Evolutionary conservation across 2,113 vertebrate species (phyloP), one percentile per base, ranked within the genome.

Genomic region (Meleagris gallopavo): DNA sequence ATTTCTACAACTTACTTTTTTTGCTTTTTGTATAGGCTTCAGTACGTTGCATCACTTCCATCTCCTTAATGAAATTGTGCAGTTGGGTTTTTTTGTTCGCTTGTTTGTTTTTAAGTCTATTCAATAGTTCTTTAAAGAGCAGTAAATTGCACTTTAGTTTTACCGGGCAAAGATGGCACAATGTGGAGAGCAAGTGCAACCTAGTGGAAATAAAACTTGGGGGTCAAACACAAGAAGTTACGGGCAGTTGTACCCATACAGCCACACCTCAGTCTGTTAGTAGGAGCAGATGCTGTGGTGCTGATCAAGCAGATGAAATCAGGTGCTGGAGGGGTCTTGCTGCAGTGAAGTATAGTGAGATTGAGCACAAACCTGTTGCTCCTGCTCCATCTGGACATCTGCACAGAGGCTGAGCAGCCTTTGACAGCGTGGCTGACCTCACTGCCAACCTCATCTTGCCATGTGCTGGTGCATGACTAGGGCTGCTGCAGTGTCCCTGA

Each of bases 1-100:
- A 60, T 77, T 67, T 78, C 84, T 73, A 74, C 55, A 18, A 20
- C 36, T 67, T 67, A 52, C n/a, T 48, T 81, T 86, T 55, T 80
- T 43, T 21, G 5, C 38, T 71, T 65, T 72, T 55, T 83, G 12
- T 48, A 25, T 54, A 38, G 38, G 2, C 11, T 82, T 69, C 41
- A 21, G 4, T 36, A 13, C 17, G 10, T 52, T 54, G n/a, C 22
- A 22, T 46, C 58, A 58, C 58, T 0, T 0, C n/a, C n/a, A 22
- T 29, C 54, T 69, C 74, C 34, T 34, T 29, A 58, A 67, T 20
- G 32, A 10, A 3, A 30, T 61, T 36, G 36, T 40, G 17, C 7
- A 30, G 17, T 19, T 29, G 32, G 32, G 10, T 36, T 61, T 61
- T 36, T 36, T 61, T 34, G 11, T 60, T 60, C 14, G 15, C 17